These are phyloP conservation scores for Crocodylus rhombifer DNA, from an alignment of 2,797 vertebrate species.

Conservation along the genomic window DNA sequence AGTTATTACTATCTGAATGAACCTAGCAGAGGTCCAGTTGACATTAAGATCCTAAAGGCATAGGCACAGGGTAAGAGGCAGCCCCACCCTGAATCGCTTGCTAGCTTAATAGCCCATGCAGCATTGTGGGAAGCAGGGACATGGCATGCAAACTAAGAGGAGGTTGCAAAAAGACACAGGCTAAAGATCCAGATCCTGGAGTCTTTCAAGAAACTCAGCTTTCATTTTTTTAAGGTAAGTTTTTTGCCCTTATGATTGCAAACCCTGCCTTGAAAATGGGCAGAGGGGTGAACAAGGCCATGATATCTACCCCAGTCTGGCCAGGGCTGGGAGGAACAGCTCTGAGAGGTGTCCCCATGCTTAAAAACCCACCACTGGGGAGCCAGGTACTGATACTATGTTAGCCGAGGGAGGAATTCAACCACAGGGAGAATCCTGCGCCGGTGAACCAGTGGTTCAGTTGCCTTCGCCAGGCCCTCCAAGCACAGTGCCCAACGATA, in stretches of 20 bases:
- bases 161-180: not conserved
- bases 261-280: not conserved
- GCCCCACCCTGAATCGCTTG: not conserved
- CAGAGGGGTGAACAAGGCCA: not conserved
- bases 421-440: no score
- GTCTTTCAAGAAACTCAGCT: not conserved
- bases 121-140: not conserved
- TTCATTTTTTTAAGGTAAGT: not conserved
- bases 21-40: no score
- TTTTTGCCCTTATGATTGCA: not conserved
- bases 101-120: not conserved
- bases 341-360: not conserved
- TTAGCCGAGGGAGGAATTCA: not conserved
- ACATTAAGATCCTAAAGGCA: not conserved
- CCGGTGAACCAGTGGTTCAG: not conserved
- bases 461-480: not conserved
- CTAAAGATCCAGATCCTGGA: not conserved
- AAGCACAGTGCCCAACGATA: not conserved
- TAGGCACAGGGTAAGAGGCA: not conserved
- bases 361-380: no score
- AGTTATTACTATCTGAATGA: not conserved
- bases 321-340: not conserved
- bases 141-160: not conserved
- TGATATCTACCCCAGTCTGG: not conserved
- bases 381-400: no score